Conservation (phyloP, 2,888 invertebrate genomes). For the Metacarcinus magister region DNA sequence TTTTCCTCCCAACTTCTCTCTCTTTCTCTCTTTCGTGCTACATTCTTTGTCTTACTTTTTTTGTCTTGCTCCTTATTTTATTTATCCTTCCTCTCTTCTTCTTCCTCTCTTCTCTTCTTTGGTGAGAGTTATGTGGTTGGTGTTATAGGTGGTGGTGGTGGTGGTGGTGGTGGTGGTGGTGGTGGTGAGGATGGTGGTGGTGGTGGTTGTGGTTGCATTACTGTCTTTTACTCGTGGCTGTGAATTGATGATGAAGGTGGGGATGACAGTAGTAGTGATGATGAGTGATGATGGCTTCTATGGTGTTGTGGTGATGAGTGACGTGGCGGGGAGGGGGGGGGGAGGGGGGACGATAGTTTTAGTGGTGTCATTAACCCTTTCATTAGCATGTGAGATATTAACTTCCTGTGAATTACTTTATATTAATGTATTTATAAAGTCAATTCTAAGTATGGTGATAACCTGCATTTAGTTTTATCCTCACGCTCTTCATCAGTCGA, state of each 20-base stretch:
- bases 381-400: neutral
- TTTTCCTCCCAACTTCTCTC: neutral
- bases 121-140: constrained; percentile 13
- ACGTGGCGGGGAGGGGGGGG: neutral
- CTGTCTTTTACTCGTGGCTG: neutral
- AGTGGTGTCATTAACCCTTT: neutral
- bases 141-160: neutral
- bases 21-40: neutral
- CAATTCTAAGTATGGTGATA: neutral
- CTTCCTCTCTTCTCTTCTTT: constrained; percentile 3
- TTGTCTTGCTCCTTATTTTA: neutral
- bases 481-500: neutral
- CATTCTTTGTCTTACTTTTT: neutral
- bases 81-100: neutral
- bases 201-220: neutral
- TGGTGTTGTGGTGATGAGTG: neutral
- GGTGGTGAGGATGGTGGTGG: neutral
- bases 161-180: constrained; percentile 10
- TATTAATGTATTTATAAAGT: neutral
- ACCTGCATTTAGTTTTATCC: neutral
- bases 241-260: neutral
- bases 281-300: neutral
- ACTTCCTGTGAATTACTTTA: neutral
- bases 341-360: neutral
- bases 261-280: neutral